These are phyloP conservation scores for Danaus chrysippus DNA, from an alignment of 2,888 invertebrate genomes.

Conservation along the genomic window DNA sequence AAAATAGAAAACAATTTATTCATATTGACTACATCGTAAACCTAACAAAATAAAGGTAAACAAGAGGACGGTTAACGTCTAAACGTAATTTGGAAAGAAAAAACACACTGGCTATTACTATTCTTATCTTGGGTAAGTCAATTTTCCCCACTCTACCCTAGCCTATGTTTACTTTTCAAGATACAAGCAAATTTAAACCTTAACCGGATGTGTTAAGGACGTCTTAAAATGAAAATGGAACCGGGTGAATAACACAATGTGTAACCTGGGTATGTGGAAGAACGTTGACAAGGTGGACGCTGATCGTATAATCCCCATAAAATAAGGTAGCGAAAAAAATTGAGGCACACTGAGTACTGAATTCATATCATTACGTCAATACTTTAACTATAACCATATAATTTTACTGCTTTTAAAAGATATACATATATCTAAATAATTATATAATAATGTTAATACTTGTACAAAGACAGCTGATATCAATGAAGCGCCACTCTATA, in stretches of 20 bases:
- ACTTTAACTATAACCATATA: too few species aligned
- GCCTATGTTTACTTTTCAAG: conserved; percentile 32
- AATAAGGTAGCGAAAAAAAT: conserved; percentile 68
- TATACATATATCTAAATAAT: too few species aligned
- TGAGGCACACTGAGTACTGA: conserved; percentile 44
- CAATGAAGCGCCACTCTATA: background rate
- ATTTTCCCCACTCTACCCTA: conserved; percentile 64
- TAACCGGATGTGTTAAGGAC: conserved; percentile 32
- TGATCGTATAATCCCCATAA: conserved; percentile 77
- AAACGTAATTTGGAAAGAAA: conserved; percentile 66
- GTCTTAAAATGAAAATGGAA: conserved; percentile 20
- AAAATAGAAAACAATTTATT: conserved; percentile 32
- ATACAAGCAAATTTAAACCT: conserved; percentile 33
- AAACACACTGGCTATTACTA: conserved; percentile 66
- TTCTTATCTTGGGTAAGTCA: conserved; percentile 76
- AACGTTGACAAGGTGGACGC: conserved; percentile 76
- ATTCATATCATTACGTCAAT: background rate
- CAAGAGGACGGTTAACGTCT: conserved; percentile 64
- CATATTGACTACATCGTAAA: conserved; percentile 31
- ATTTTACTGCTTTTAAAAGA: too few species aligned
- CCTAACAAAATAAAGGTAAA: conserved; percentile 65
- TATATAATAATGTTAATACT: too few species aligned
- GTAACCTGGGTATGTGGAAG: conserved; percentile 67
- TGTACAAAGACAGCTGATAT: background rate
- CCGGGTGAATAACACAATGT: conserved; percentile 53